Base-by-base conservation (phyloP, 2,888 invertebrate species). In the Ormyrus thymus region DNA sequence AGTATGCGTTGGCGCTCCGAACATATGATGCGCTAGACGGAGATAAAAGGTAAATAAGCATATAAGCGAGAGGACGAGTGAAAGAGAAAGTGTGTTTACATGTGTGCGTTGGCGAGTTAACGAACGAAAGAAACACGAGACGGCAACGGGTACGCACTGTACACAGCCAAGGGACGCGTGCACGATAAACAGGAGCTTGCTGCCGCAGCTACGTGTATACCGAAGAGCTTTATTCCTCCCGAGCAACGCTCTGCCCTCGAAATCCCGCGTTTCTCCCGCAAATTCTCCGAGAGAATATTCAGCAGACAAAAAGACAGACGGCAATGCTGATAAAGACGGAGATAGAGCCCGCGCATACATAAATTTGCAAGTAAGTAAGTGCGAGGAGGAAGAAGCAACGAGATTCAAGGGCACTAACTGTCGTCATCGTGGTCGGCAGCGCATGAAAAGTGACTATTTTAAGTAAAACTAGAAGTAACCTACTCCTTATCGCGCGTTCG, bases 111-210 rank as follows among this genome's bases (percentile, higher is more conserved):
- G 10, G 64, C 15, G 45, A 13, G 15, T 15, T 65, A 13, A 5
- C 10, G 15, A 9, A 9, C 51, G 29, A 64, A 8, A 29, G 15
- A 15, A 15, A 61, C n/a, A 11, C 45, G 64, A 8, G 58, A 5
- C 43, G 7, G 11, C n/a, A 29, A 29, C 29, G 29, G 29, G 4
- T 29, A 29, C 3, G 4, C 29, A 29, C 29, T 29, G 29, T 29
- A 29, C 29, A 29, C 29, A 29, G 29, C 29, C 29, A 29, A 29
- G 29, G 29, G 29, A 29, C 29, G 29, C 29, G 29, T 8, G 51
- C 51, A 51, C 51, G 53, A 66, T 66, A 66, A 66, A 53, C 66
- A 66, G 65, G 29, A 48, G 65, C 65, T 50, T 3, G 48, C 43
- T 48, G 48, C 62, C 4, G 29, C 29, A 29, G 29, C 29, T 29